A percentile compares a stretch with the other conserved stretches of the same genome.
phyloP scores from a whole-genome alignment of 2,888 invertebrate genomes.

The Cotesia congregata region DNA sequence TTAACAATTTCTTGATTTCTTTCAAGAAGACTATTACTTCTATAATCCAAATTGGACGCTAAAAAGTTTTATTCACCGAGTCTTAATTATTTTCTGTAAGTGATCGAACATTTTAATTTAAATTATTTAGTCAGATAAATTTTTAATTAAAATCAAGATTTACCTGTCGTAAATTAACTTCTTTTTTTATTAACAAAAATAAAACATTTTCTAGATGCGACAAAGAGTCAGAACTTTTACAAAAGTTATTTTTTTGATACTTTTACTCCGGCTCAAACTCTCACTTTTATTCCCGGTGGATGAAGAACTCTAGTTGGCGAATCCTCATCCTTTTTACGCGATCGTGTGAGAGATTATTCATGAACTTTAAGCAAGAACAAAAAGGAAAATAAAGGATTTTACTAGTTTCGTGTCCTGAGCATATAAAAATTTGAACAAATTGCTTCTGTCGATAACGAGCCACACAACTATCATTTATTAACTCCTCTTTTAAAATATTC shows the following conservation, averaged over 20 bases:
- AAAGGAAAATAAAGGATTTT: conserved; percentile 16
- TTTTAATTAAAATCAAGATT: too few relatives aligned
- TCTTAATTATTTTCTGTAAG: too few relatives aligned
- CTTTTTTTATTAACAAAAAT: neutral
- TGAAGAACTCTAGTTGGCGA: conserved; percentile 15
- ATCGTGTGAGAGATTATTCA: conserved; percentile 43
- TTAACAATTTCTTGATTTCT: too few relatives aligned
- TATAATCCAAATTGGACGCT: too few relatives aligned
- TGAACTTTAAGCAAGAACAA: conserved; percentile 17
- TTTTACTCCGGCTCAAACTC: neutral
- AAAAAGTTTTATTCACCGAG: too few relatives aligned
- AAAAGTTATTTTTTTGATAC: neutral
- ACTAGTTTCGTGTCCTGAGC: conserved; percentile 19
- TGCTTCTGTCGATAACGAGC: neutral
- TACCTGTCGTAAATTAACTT: too few relatives aligned
- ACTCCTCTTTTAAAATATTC: too few relatives aligned
- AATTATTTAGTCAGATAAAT: too few relatives aligned
- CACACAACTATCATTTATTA: neutral
- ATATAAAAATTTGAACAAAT: conserved; percentile 4
- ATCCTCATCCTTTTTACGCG: conserved; percentile 14
- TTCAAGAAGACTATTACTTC: too few relatives aligned
- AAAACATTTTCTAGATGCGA: neutral
- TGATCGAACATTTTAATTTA: too few relatives aligned
- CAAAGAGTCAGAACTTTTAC: neutral
- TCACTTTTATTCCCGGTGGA: conserved; percentile 20